Percentiles rank a stretch among this genome's conserved stretches.
Evolutionary conservation across 2,888 invertebrate species (phyloP).

Genomic region (Xanthia icteritia): DNA sequence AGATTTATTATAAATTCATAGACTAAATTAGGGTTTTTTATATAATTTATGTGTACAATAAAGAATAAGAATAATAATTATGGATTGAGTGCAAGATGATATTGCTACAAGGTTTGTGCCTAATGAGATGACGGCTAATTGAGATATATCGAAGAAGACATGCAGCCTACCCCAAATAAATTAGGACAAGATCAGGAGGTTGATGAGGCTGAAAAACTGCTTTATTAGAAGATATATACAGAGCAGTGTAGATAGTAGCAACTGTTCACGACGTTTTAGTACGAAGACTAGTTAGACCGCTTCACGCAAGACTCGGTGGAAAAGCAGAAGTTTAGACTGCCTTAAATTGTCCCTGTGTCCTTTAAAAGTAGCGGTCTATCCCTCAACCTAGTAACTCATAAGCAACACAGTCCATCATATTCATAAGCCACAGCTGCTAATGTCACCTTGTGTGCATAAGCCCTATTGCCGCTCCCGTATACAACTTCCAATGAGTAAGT

Average conservation of each 20-base stretch:
- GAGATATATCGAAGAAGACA: not conserved
- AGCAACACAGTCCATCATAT: not conserved
- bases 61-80: too few species aligned
- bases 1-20: not conserved
- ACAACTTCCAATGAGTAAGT: constrained; percentile 43
- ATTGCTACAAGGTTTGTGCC: not conserved
- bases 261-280: not conserved
- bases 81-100: not conserved
- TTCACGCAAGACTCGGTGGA: not conserved
- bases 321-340: not conserved
- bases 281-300: not conserved
- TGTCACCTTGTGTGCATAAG: not conserved
- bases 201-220: not conserved
- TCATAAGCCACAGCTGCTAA: not conserved
- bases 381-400: not conserved
- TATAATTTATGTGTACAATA: too few species aligned
- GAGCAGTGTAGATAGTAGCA: too few species aligned
- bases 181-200: too few species aligned
- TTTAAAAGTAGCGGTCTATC: not conserved
- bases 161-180: not conserved
- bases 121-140: not conserved
- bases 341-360: not conserved
- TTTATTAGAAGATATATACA: not conserved
- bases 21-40: too few species aligned
- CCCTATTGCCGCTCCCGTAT: constrained; percentile 37